Evolutionary conservation across 2,888 invertebrate species (phyloP).

Genomic region (Xestia xanthographa): DNA sequence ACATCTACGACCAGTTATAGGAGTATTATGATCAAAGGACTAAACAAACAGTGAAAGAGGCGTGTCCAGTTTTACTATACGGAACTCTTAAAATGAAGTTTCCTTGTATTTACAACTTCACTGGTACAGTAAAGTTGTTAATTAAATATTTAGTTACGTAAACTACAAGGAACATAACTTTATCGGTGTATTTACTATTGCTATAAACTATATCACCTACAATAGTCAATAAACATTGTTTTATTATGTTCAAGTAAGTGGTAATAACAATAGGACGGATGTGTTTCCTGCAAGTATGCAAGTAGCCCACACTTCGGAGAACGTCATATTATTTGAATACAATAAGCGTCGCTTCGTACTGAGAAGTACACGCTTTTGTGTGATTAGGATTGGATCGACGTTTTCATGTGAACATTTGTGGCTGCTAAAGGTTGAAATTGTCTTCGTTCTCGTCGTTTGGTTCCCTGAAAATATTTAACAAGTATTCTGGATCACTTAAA

Average conservation of each 20-base stretch:
- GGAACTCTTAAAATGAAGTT: background rate
- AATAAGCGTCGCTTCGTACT: constrained; percentile 52
- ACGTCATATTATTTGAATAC: constrained; percentile 64
- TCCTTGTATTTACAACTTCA: background rate
- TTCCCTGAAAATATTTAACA: background rate
- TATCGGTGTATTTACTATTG: background rate
- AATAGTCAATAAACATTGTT: constrained; percentile 50
- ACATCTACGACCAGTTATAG: background rate
- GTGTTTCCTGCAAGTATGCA: constrained; percentile 76
- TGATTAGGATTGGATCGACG: constrained; percentile 46
- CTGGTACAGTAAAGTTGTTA: background rate
- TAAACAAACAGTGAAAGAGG: background rate
- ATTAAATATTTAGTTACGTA: background rate
- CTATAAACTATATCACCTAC: constrained; percentile 1
- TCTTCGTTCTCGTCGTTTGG: no score
- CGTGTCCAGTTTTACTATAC: background rate
- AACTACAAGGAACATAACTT: background rate
- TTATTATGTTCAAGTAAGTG: constrained; percentile 61
- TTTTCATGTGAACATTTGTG: constrained; percentile 19
- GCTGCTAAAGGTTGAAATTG: background rate
- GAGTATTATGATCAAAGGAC: background rate
- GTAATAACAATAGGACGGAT: constrained; percentile 77
- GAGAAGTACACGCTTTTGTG: constrained; percentile 50
- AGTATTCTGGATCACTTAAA: background rate
- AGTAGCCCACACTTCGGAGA: constrained; percentile 66